phyloP scores from a whole-genome alignment of 1,140 invertebrate species.

The Drosophila rufa region DNA sequence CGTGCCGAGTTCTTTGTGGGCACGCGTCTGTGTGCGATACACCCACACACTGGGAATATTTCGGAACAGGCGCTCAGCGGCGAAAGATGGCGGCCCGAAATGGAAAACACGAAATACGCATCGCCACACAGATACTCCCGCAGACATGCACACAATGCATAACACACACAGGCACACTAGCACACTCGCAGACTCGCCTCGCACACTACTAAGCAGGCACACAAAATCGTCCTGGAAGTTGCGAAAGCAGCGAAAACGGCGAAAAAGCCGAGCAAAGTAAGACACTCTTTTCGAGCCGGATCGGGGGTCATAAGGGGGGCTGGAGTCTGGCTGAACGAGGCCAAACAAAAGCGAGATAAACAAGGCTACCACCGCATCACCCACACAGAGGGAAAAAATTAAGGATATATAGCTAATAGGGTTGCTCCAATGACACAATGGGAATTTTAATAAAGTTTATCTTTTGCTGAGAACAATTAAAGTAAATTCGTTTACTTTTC shows the following conservation, averaged over 20 bases:
- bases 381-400: neutral
- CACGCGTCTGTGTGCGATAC: slow-evolving; percentile 59
- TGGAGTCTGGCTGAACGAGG: slow-evolving; percentile 36
- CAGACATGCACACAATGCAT: slow-evolving; percentile 27
- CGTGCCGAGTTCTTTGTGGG: slow-evolving; percentile 15
- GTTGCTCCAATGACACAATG: neutral
- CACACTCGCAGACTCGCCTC: neutral
- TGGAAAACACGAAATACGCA: slow-evolving; percentile 48
- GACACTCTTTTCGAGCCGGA: slow-evolving; percentile 29
- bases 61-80: slow-evolving; percentile 71
- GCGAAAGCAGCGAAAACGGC: slow-evolving; percentile 42
- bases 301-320: neutral
- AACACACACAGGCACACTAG: slow-evolving; percentile 16
- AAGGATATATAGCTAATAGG: no score
- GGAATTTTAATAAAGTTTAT: neutral
- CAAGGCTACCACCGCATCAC: slow-evolving; percentile 41
- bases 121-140: slow-evolving; percentile 31
- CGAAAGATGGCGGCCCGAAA: slow-evolving; percentile 20
- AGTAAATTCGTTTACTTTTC: neutral
- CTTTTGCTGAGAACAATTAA: neutral
- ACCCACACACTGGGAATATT: slow-evolving; percentile 72
- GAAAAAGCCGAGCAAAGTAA: slow-evolving; percentile 51
- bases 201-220: slow-evolving; percentile 39
- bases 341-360: slow-evolving; percentile 63
- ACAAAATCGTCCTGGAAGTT: slow-evolving; percentile 63